Base-by-base conservation (phyloP, 2,797 vertebrate species). In the Onychomys arenicola region DNA sequence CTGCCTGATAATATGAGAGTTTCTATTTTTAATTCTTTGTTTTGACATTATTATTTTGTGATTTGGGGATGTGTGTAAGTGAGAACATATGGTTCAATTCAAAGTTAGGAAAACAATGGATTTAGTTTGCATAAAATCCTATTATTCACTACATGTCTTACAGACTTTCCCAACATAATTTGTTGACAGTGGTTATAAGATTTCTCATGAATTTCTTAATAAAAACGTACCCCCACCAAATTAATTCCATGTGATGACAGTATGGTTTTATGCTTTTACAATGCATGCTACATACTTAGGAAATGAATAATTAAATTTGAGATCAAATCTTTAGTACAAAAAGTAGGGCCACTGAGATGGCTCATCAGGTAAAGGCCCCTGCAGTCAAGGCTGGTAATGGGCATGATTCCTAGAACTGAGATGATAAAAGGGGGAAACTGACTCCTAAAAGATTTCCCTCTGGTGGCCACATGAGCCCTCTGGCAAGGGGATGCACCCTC, bases 191-290 rank as follows among this genome's bases (percentile, higher is more conserved):
- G 21, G 25, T 82, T 57, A 40, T 84, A 91, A 52, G 59, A 49
- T 89, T 87, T 40, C 80, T 94, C 17, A 61, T 69, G 49, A 93
- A 76, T 63, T 91, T 95, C 86, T 77, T 73, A 92, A 83, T 73
- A 27, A 84, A 75, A 91, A 43, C 19, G 25, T 88, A n/a, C 52
- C 5, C 67, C 59, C 19, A 2, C 52, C 43, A 55, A 71, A 7
- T 49, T 82, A 78, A 17, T 89, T 87, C 63, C 63, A 52, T 81
- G 65, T 92, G 52, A 52, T 3, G 37, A 14, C 29, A 21, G 13
- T 59, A n/a, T 69, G 32, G 46, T 59, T 90, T 90, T 34, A 29
- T n/a, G 61, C 16, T 85, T 19, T 46, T 13, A n/a, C 9, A 12
- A 3, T 32, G 80, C 61, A 13, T 55, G 27, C 19, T 34, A 4